Conservation (phyloP, 1,140 invertebrate species). For the Drosophila dunni region DNA sequence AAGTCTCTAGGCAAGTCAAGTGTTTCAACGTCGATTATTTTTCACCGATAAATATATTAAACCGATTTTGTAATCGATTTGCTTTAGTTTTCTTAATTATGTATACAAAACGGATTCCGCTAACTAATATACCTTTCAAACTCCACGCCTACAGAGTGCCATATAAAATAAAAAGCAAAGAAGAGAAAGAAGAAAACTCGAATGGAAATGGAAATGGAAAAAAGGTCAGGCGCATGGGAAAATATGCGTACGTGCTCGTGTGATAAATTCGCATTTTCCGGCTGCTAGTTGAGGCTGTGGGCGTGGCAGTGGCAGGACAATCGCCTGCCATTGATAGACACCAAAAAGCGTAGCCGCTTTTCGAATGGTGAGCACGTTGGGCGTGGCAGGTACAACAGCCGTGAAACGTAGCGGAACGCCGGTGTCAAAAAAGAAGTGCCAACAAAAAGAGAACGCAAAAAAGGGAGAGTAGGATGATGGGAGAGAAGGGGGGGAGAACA, state of each 20-base stretch:
- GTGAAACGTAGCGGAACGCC: conserved; percentile 79
- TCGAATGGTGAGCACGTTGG: conserved; percentile 20
- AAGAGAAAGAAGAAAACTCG: not conserved
- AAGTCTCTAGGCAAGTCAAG: too few relatives aligned
- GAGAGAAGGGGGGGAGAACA: not conserved
- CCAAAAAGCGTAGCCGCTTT: conserved; percentile 16
- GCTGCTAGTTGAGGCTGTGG: conserved; percentile 51
- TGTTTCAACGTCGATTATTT: too few relatives aligned
- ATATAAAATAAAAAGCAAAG: not conserved
- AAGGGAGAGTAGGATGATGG: not conserved
- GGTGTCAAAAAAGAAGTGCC: conserved; percentile 80
- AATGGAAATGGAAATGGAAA: conserved; percentile 20
- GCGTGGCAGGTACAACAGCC: conserved; percentile 43
- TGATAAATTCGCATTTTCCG: conserved; percentile 83
- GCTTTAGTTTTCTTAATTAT: too few relatives aligned
- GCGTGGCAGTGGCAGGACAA: conserved; percentile 41
- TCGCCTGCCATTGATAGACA: conserved; percentile 72
- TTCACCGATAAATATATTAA: too few relatives aligned
- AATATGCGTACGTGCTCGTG: conserved; percentile 81
- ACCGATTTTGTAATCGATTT: too few relatives aligned
- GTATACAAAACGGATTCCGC: too few relatives aligned
- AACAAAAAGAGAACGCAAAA: conserved; percentile 43
- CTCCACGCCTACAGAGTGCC: too few relatives aligned
- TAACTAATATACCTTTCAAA: too few relatives aligned
- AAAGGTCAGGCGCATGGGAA: conserved; percentile 50